These are phyloP conservation scores for Quadroppia sp. DNA, from an alignment of 2,888 invertebrate genomes.

Conservation along the genomic window DNA sequence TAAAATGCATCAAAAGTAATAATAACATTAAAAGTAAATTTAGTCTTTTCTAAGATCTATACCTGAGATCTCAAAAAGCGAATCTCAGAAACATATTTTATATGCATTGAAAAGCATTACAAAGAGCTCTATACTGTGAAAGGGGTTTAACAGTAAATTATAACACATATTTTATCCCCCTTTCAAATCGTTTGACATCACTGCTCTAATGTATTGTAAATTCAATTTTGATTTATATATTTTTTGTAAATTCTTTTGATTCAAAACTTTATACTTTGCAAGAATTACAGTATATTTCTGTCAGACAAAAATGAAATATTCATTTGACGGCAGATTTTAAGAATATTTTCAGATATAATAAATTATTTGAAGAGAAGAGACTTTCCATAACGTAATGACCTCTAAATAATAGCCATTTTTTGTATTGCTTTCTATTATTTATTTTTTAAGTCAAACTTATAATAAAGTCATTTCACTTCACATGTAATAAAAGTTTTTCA, in stretches of 20 bases:
- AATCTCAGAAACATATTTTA: too few species aligned
- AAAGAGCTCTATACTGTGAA: too few species aligned
- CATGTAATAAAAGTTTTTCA: neutral
- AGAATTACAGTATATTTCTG: neutral
- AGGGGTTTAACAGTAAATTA: too few species aligned
- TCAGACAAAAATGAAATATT: neutral
- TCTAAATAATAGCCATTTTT: neutral
- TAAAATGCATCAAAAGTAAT: too few species aligned
- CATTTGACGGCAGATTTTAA: neutral
- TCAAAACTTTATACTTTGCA: neutral
- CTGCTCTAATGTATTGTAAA: too few species aligned
- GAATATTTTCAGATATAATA: neutral
- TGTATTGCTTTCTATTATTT: neutral
- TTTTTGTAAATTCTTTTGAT: neutral
- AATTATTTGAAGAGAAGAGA: neutral
- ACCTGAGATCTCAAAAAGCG: too few species aligned
- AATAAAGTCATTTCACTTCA: constrained; percentile 5
- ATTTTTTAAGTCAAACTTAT: neutral
- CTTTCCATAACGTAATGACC: neutral
- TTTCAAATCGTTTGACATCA: too few species aligned
- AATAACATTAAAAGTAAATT: too few species aligned
- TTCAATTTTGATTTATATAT: neutral
- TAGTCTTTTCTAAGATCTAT: too few species aligned
- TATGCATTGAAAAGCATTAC: too few species aligned
- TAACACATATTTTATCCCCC: too few species aligned